Percentiles rank a stretch among this genome's conserved stretches.
These are phyloP conservation scores for Pelecanus crispus DNA, from an alignment of 2,113 vertebrate species.

Conservation along the genomic window DNA sequence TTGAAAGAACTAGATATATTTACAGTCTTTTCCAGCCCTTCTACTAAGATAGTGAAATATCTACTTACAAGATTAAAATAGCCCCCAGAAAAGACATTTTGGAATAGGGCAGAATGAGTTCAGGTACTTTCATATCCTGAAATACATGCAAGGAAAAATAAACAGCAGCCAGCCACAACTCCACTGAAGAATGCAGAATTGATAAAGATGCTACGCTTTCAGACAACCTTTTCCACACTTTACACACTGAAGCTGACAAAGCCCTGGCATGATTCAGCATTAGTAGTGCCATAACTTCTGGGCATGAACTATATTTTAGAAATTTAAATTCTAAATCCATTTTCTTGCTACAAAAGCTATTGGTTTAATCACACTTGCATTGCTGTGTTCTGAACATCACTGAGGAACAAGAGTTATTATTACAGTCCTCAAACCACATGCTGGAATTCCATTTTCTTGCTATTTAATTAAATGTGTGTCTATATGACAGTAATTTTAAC, in stretches of 20 bases:
- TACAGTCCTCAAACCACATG: background rate
- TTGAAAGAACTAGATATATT: background rate
- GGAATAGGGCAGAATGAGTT: background rate
- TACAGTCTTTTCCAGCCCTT: background rate
- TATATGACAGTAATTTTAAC: background rate
- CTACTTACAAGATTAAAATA: background rate
- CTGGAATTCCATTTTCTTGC: background rate
- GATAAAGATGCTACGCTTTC: background rate
- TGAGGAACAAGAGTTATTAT: background rate
- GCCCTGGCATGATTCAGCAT: background rate
- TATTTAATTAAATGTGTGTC: background rate
- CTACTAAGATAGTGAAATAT: background rate
- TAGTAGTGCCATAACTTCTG: background rate
- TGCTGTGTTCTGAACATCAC: background rate
- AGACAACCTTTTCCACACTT: background rate
- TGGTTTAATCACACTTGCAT: background rate
- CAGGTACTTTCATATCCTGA: background rate
- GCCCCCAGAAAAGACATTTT: rapidly evolving
- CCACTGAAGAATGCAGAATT: background rate
- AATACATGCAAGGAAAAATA: background rate
- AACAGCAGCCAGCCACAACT: background rate
- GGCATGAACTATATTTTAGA: background rate
- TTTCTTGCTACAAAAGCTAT: background rate
- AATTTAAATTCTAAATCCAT: background rate
- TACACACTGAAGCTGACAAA: background rate